Conservation (phyloP, 1,140 invertebrate genomes). For the Anastrepha obliqua region DNA sequence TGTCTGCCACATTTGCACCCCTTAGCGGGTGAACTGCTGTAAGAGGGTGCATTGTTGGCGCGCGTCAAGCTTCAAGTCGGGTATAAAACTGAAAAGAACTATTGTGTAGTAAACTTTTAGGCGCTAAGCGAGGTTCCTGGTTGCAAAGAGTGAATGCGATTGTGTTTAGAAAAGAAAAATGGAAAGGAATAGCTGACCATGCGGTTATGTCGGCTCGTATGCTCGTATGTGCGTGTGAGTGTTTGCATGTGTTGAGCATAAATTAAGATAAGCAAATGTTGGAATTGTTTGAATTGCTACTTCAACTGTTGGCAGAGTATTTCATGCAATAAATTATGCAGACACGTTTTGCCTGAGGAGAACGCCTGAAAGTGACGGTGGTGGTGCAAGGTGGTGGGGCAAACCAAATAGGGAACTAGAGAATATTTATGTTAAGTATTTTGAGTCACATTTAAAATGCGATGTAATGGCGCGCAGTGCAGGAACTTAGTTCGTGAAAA, state of each 20-base stretch:
- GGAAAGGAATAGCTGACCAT: constrained; percentile 2
- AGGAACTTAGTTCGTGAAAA: too few relatives aligned
- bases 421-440: too few relatives aligned
- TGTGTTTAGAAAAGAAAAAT: not conserved
- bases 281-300: constrained; percentile 20
- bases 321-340: constrained; percentile 35
- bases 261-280: constrained; percentile 52
- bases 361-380: not conserved
- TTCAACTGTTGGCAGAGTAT: constrained; percentile 17
- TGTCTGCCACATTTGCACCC: not conserved
- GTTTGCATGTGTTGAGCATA: constrained; percentile 34
- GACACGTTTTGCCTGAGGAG: not conserved
- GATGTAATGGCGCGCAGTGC: too few relatives aligned
- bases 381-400: too few relatives aligned
- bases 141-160: not conserved
- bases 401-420: too few relatives aligned
- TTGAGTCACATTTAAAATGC: too few relatives aligned
- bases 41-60: constrained; percentile 9
- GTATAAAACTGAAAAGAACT: not conserved
- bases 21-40: not conserved
- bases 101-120: not conserved
- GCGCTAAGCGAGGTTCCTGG: not conserved
- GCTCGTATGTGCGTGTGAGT: not conserved
- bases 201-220: not conserved
- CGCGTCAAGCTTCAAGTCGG: not conserved